Evolutionary conservation across 2,113 vertebrate species (phyloP), one percentile per base, ranked within the genome.

Genomic region (Rhabdornis inornatus): DNA sequence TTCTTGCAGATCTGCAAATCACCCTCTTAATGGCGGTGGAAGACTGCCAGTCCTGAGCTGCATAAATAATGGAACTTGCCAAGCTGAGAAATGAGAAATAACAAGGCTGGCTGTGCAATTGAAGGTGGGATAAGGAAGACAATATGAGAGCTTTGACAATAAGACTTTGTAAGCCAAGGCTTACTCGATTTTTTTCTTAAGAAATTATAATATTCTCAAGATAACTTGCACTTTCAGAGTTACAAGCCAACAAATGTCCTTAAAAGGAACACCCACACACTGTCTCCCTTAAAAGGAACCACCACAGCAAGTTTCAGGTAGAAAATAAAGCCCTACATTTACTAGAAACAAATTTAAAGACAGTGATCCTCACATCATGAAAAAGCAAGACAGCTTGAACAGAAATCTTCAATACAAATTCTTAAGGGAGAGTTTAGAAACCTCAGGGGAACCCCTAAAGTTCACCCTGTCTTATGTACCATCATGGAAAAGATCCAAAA

Each of bases 1-100:
- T 39, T 40, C 55, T 92, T 66, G 24, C n/a, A 72, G 33, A 45
- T 84, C 80, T 94, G 53, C 84, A 94, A 80, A 88, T 77, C 87
- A 89, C 90, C 28, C 39, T 84, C 39, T 80, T 80, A 93, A 96
- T 53, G 57, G 68, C 65, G 94, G 72, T 82, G 64, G 92, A 96
- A 95, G 14, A 65, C 27, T 28, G 40, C 85, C 93, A 95, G 89
- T 69, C 83, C 78, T 47, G 78, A 91, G 72, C 9, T 91, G 39
- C 69, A 66, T 44, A 91, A 96, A 93, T 56, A 96, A 94, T 69
- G 60, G 77, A 90, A 95, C 27, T 78, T 10, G 2, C 55, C 52
- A 89, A 84, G 76, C 80, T 91, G 85, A 83, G 35, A 92, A 94
- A 92, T 24, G 44, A 92, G 69, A 96, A 95, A 92, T 30, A 90